These are phyloP conservation scores for Diorhabda sublineata DNA, from an alignment of 1,140 invertebrate genomes.

Conservation along the genomic window DNA sequence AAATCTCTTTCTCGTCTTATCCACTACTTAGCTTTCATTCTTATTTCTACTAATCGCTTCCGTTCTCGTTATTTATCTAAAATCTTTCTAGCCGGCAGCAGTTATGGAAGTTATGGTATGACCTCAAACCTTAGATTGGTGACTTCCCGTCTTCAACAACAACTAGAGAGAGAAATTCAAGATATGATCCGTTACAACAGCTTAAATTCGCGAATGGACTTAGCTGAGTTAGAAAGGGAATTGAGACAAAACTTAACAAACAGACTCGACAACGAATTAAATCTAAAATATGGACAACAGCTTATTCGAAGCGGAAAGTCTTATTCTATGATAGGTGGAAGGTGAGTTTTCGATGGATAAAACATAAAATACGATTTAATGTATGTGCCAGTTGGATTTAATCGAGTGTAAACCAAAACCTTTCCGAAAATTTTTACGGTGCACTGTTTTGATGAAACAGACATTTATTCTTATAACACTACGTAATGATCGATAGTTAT, in stretches of 20 bases:
- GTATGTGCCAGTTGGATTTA: too few species aligned
- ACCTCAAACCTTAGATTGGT: slow-evolving; percentile 27
- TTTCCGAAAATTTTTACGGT: too few species aligned
- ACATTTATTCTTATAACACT: too few species aligned
- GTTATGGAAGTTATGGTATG: slow-evolving; percentile 11
- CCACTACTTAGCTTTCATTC: too few species aligned
- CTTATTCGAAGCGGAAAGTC: slow-evolving; percentile 34
- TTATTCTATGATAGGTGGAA: slow-evolving; percentile 32
- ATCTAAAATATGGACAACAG: slow-evolving; percentile 37
- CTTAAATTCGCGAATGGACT: slow-evolving; percentile 18
- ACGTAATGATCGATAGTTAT: too few species aligned
- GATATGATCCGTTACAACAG: slow-evolving; percentile 22
- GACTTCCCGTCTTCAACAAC: slow-evolving; percentile 32
- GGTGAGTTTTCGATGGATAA: neutral
- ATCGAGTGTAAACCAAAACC: too few species aligned
- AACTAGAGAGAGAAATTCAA: slow-evolving; percentile 38
- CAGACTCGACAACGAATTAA: slow-evolving; percentile 35
- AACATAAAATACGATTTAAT: too few species aligned
- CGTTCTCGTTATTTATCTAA: too few species aligned
- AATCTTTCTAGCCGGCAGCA: neutral
- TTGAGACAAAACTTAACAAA: slow-evolving; percentile 37
- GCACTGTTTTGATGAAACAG: too few species aligned
- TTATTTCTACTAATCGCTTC: too few species aligned
- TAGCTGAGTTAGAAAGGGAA: slow-evolving; percentile 35
- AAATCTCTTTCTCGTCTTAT: too few species aligned